These are phyloP conservation scores for Drosophila rhopaloa DNA, from an alignment of 1,140 invertebrate species.

Conservation along the genomic window DNA sequence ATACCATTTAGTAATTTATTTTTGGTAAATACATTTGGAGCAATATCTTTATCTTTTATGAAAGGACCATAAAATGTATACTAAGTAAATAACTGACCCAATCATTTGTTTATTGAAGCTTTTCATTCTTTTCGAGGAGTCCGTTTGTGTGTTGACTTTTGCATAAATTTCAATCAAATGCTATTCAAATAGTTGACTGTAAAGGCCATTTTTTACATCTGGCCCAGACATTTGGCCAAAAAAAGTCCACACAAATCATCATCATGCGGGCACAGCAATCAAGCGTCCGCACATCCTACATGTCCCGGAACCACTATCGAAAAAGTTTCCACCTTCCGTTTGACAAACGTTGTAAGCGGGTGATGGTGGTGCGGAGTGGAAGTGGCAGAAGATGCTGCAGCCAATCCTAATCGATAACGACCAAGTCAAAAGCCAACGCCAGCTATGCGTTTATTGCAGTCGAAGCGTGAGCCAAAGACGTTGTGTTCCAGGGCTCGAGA, in stretches of 20 bases:
- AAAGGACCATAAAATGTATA: too few relatives aligned
- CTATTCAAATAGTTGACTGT: conserved; percentile 8
- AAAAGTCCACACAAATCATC: conserved; percentile 38
- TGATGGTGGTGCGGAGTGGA: not conserved
- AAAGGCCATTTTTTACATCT: conserved; percentile 3
- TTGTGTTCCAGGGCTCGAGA: conserved; percentile 19
- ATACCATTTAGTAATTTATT: too few relatives aligned
- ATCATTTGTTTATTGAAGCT: not conserved
- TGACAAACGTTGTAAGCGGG: conserved; percentile 3
- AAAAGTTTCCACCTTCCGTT: conserved; percentile 57
- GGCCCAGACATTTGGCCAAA: conserved; percentile 26
- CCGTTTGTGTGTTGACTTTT: conserved; percentile 8
- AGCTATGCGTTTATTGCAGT: conserved; percentile 47
- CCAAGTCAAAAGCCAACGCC: conserved; percentile 38
- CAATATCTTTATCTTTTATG: too few relatives aligned
- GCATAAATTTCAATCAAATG: conserved; percentile 32
- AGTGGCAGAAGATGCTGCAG: conserved; percentile 32
- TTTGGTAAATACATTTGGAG: too few relatives aligned
- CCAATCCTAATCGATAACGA: conserved; percentile 67
- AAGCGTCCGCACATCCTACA: conserved; percentile 60
- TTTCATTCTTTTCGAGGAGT: not conserved
- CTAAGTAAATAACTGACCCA: not conserved
- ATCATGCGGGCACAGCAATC: conserved; percentile 56
- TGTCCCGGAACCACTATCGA: conserved; percentile 58
- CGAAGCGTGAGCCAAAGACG: conserved; percentile 24